These are phyloP conservation scores for Eurosta solidaginis DNA, from an alignment of 1,140 invertebrate genomes.

Conservation along the genomic window DNA sequence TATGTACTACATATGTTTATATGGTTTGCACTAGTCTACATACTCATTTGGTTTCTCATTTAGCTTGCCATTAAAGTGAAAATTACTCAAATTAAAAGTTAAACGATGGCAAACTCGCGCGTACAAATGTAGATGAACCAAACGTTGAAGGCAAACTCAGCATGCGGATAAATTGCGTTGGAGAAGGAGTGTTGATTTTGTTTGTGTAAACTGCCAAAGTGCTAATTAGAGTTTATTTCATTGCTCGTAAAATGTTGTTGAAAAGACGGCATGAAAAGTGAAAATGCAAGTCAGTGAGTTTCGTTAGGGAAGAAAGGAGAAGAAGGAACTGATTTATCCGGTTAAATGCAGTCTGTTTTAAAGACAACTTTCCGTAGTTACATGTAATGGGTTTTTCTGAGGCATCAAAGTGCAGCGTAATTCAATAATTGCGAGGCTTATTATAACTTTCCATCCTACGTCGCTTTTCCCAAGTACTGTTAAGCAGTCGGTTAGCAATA, in stretches of 20 bases:
- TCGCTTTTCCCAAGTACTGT: too few species aligned
- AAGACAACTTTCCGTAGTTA: too few species aligned
- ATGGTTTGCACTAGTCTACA: neutral
- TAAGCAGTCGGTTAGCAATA: too few species aligned
- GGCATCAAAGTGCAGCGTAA: too few species aligned
- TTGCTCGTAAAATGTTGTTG: neutral
- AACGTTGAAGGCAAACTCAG: neutral
- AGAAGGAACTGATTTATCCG: too few species aligned
- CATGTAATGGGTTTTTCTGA: too few species aligned
- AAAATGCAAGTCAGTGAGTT: neutral
- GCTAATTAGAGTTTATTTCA: neutral
- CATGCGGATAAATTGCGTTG: neutral
- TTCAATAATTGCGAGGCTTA: too few species aligned
- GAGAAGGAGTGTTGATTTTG: neutral
- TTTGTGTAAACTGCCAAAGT: neutral
- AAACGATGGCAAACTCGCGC: neutral
- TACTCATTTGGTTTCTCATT: neutral
- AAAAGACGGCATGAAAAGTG: neutral
- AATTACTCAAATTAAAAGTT: slow-evolving; percentile 21
- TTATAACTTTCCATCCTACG: too few species aligned
- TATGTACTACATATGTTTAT: too few species aligned
- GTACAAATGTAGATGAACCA: neutral
- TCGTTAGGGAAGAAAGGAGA: neutral
- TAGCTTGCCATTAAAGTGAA: neutral
- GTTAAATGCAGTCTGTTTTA: too few species aligned